Evolutionary conservation across 2,797 vertebrate genomes (phyloP).

Genomic region (Catostomus latipinnis): DNA sequence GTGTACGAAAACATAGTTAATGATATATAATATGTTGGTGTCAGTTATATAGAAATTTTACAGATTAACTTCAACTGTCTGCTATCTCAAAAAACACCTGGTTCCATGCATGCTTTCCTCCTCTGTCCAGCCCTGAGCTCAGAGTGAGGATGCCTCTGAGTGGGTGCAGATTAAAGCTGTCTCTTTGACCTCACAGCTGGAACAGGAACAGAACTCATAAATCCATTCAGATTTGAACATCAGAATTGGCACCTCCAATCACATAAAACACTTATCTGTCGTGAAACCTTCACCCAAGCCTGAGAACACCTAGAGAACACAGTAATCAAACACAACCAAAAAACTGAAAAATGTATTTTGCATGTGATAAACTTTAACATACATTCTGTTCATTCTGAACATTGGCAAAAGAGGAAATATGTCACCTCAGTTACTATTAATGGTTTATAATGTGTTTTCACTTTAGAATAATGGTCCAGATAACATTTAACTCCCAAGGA

Average conservation of each 20-base stretch:
- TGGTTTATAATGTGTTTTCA: too few relatives aligned
- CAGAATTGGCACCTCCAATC: slow-evolving; percentile 63
- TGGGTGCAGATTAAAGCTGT: slow-evolving; percentile 70
- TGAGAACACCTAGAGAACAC: slow-evolving; percentile 2
- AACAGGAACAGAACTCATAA: slow-evolving; percentile 61
- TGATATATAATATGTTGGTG: too few relatives aligned
- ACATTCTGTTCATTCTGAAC: too few relatives aligned
- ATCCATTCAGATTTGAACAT: slow-evolving; percentile 69
- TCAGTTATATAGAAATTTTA: too few relatives aligned
- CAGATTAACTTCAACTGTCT: too few relatives aligned
- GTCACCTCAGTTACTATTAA: too few relatives aligned
- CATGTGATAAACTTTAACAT: too few relatives aligned
- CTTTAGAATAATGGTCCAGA: too few relatives aligned
- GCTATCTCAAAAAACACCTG: too few relatives aligned
- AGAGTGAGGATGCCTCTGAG: not conserved
- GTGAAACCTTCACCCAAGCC: slow-evolving; percentile 5
- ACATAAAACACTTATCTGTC: slow-evolving; percentile 68
- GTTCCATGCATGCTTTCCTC: slow-evolving; percentile 42
- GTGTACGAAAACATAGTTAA: too few relatives aligned
- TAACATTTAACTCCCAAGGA: too few relatives aligned
- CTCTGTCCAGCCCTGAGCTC: slow-evolving; percentile 16
- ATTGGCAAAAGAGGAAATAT: too few relatives aligned
- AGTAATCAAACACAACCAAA: not conserved
- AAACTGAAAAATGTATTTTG: not conserved
- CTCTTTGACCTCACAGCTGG: slow-evolving; percentile 73